Base-by-base conservation (phyloP, 1,140 invertebrate species). In the Aricia agestis region DNA sequence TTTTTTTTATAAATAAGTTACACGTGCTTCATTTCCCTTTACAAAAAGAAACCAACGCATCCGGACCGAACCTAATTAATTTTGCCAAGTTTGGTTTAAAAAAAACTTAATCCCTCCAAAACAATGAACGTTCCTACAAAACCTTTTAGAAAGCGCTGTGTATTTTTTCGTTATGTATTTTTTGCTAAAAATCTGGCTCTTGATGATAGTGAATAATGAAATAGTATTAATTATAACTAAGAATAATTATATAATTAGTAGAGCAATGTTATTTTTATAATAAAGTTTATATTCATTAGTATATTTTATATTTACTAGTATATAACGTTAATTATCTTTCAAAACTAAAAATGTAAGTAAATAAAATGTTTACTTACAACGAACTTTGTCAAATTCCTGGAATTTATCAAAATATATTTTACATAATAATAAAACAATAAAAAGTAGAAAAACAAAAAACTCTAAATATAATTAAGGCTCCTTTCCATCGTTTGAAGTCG, bases 71-170 rank as follows among this genome's bases (percentile, higher is more conserved):
- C 6, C 59, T 63, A 63, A 63, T 63, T 63, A 63, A 63, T 19
- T 63, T 63, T 25, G 59, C 59, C 59, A 63, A 19, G 59, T 63
- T 63, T 13, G 59, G 59, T 63, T 63, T 9, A 0, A 18, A 63
- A 36, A 25, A 36, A 19, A 63, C 18, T 19, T 19, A 63, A 19
- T 63, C 18, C 59, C 6, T 63, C 19, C 17, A 63, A 36, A 63
- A 63, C 59, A 63, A 63, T 52, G 5, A 63, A 18, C 25, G 17
- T 19, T 63, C 11, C 18, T 25, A 19, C 9, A 19, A 59, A 59
- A 59, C 57, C 57, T 61, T 61, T 61, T 63, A 25, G 11, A 25
- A 59, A 59, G 9, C 3, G 18, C 10, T 19, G 17, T n/a, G 4
- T 63, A 63, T 19, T 18, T 63, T 63, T 63, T 63, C 5, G 4